These are phyloP conservation scores for Nipponacmea schrenckii DNA, from an alignment of 2,888 invertebrate species.

Conservation along the genomic window DNA sequence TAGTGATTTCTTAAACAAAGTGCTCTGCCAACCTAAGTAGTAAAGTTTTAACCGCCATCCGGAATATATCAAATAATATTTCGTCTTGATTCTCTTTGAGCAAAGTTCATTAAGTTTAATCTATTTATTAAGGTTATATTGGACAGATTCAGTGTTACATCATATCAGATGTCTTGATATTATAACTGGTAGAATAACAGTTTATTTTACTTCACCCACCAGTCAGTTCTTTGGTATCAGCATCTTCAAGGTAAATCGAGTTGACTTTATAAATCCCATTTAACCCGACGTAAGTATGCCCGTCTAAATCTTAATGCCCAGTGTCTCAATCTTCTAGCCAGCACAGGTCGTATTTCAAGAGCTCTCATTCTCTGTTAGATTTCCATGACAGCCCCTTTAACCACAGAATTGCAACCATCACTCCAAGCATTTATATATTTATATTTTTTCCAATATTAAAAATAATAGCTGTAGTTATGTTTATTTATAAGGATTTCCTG, in stretches of 20 bases:
- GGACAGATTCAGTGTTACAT: slow-evolving; percentile 54
- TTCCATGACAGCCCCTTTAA: no score
- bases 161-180: slow-evolving; percentile 47
- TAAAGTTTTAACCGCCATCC: no score
- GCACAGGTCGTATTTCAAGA: no score
- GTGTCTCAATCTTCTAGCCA: background rate
- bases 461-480: background rate
- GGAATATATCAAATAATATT: no score
- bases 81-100: no score
- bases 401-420: no score
- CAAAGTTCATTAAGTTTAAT: no score
- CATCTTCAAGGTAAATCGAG: slow-evolving; percentile 50
- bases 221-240: slow-evolving; percentile 55
- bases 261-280: background rate
- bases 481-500: slow-evolving; percentile 54
- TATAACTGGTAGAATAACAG: slow-evolving; percentile 30
- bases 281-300: slow-evolving; percentile 9
- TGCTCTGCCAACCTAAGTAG: no score
- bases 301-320: background rate
- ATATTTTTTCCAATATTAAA: background rate
- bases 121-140: slow-evolving; percentile 49
- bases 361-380: no score
- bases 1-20: no score
- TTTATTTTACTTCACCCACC: slow-evolving; percentile 36
- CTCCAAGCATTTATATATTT: no score